Percentiles rank a stretch among this genome's conserved stretches.
Evolutionary conservation across 2,888 invertebrate species (phyloP).

Genomic region (Camptogramma bilineatum): DNA sequence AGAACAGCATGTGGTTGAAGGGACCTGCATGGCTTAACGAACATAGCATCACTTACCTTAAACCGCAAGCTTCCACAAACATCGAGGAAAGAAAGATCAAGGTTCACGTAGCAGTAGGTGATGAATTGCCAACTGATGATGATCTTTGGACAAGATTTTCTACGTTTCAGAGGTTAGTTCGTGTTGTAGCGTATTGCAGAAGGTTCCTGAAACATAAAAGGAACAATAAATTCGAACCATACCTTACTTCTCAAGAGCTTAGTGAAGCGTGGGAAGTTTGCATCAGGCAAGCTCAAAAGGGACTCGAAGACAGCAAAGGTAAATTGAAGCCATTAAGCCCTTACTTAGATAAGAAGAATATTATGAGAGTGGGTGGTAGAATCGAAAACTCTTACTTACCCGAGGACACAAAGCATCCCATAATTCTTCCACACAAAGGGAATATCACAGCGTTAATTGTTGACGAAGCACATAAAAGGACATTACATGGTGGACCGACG

Average conservation of each 20-base stretch:
- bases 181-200: constrained; percentile 11
- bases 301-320: background rate
- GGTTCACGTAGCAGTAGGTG: too few species aligned
- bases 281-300: background rate
- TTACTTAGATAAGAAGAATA: too few species aligned
- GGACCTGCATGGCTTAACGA: constrained; percentile 17
- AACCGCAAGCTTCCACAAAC: too few species aligned
- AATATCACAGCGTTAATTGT: constrained; percentile 34
- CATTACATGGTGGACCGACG: constrained; percentile 42
- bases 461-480: constrained; percentile 39
- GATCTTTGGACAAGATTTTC: too few species aligned
- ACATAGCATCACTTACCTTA: background rate
- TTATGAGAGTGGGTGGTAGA: too few species aligned
- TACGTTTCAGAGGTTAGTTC: too few species aligned
- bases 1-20: constrained; percentile 7
- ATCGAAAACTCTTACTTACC: too few species aligned
- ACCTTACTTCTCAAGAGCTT: background rate
- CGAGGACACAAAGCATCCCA: too few species aligned
- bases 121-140: too few species aligned
- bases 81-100: background rate
- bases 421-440: too few species aligned
- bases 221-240: background rate
- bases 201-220: background rate
- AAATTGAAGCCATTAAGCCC: constrained; percentile 10
- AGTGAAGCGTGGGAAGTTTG: background rate